Evolutionary conservation across 2,113 vertebrate species (phyloP).

Genomic region (Austrofundulus limnaeus): DNA sequence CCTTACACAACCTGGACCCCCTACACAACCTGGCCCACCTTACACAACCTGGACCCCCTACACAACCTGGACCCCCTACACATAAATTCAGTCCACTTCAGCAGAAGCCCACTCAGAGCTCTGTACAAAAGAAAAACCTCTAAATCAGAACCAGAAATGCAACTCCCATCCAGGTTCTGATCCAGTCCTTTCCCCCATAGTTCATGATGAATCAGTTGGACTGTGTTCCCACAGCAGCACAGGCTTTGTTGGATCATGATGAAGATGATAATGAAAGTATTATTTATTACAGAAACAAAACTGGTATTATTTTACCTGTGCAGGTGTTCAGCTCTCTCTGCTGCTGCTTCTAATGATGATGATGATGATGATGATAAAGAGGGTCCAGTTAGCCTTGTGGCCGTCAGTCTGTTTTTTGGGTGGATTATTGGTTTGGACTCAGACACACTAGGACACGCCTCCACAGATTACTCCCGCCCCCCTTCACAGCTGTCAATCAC

Average conservation of each 20-base stretch:
- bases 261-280: not conserved
- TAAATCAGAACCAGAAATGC: no score
- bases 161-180: no score
- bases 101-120: no score
- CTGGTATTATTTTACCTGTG: constrained; percentile 33
- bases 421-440: constrained; percentile 60
- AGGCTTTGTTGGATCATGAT: not conserved
- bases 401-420: constrained; percentile 20
- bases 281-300: not conserved
- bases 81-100: no score
- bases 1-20: no score
- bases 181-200: no score
- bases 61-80: no score
- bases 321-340: constrained; percentile 23
- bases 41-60: no score
- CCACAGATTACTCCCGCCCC: constrained; percentile 39
- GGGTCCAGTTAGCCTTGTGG: not conserved
- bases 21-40: no score
- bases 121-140: no score
- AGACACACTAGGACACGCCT: constrained; percentile 44
- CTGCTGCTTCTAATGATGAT: constrained; percentile 2
- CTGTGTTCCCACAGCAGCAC: no score
- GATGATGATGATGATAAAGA: not conserved
- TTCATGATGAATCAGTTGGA: no score
- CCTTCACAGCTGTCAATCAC: constrained; percentile 14